phyloP scores from a whole-genome alignment of 1,140 invertebrate species.

The silkworm (Bombyx mori) region DNA sequence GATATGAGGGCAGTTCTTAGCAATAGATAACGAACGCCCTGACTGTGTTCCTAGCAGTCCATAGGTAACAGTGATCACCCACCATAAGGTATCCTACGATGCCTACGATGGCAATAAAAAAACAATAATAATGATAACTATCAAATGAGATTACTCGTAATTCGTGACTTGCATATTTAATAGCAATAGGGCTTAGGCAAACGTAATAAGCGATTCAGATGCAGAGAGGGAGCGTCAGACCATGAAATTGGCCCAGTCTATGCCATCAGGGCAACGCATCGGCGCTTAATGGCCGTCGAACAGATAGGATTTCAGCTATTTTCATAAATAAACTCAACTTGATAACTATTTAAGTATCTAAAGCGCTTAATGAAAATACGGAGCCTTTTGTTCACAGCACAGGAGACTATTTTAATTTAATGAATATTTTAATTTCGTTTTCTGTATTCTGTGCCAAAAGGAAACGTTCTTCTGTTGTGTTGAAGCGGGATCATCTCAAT shows the following conservation, averaged over 20 bases:
- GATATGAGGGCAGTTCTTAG: too few relatives aligned
- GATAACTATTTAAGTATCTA: conserved; percentile 9
- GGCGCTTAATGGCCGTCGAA: conserved; percentile 39
- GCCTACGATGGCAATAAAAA: too few relatives aligned
- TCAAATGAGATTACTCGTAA: too few relatives aligned
- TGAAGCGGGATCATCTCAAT: too few relatives aligned
- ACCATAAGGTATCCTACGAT: too few relatives aligned
- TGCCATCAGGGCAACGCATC: conserved; percentile 38
- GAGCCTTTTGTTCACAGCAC: background rate
- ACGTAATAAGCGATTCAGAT: conserved; percentile 37
- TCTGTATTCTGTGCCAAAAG: too few relatives aligned
- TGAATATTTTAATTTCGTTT: conserved; percentile 3
- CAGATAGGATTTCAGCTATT: conserved; percentile 39
- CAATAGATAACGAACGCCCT: too few relatives aligned
- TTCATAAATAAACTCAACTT: conserved; percentile 32
- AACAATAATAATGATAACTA: background rate
- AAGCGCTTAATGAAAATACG: conserved; percentile 4
- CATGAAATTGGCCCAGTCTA: conserved; percentile 63
- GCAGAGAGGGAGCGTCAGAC: conserved; percentile 55
- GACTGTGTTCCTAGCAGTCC: too few relatives aligned
- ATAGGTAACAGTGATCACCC: too few relatives aligned
- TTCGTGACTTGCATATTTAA: background rate
- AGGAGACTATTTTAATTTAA: conserved; percentile 1
- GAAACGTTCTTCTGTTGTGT: too few relatives aligned
- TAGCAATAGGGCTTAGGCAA: conserved; percentile 8